Base-by-base conservation (phyloP, 2,797 vertebrate genomes). In the Rhodeus uyekii region DNA sequence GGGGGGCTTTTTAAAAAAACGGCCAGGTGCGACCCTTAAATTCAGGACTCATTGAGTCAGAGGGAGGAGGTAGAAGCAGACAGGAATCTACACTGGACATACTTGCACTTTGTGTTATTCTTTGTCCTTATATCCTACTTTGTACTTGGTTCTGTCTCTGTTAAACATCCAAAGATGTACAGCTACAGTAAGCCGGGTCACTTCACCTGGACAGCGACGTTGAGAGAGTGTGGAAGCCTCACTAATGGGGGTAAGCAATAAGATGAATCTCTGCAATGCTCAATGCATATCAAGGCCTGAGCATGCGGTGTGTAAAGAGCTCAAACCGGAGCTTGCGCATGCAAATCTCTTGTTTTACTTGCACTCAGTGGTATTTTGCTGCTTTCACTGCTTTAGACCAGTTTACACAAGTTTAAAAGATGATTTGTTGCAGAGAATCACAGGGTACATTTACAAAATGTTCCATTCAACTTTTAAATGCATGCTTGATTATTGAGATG, bases 171-270 rank as follows among this genome's bases (percentile, higher is more conserved):
- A 3, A 76, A 55, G 78, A 86, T 87, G 86, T 84, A 79, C 80
- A 84, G 69, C 72, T 65, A 73, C 75, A 34, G 73, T 48, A 84
- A 86, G 78, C 78, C 39, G 12, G 53, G 81, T 22, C 50, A 85
- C 74, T 87, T 88, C 48, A 87, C 86, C 58, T 87, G 87, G 87
- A 86, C 85, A 4, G 39, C 77, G 34, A 85, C 83, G 5, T 73
- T 87, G 76, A 85, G 48, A 53, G 60, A 78, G 14, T 53, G 79
- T 9, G 58, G 55, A 36, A 80, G 36, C 58, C 48, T 34, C 39
- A 69, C 68, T 32, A 61, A 80, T 12, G 74, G 73, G 72, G 82
- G 79, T 86, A 84, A 84, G 80, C n/a, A 36, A 67, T 27, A 50
- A 12, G 50, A 71, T 55, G 48, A 60, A 81, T 80, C 75, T 42